These are phyloP conservation scores for Temnopleurus reevesii DNA, from an alignment of 53 echinoderm and acorn worm species.

Conservation along the genomic window DNA sequence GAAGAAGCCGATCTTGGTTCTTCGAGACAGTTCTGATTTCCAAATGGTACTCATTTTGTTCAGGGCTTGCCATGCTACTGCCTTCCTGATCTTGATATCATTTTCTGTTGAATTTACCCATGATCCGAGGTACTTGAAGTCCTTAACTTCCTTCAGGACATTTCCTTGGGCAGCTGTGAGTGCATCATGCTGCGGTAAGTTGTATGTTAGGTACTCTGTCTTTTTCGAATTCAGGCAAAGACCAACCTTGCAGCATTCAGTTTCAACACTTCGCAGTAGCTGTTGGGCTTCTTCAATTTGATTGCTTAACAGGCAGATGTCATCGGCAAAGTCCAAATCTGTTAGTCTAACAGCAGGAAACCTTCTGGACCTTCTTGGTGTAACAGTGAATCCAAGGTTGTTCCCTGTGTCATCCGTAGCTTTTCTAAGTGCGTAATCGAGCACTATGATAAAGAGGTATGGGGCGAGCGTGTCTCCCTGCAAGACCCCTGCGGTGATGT, in stretches of 20 bases:
- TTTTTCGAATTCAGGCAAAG: not conserved
- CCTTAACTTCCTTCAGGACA: not conserved
- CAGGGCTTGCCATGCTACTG: not conserved
- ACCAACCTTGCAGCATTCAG: not conserved
- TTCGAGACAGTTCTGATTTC: no score
- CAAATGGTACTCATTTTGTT: no score
- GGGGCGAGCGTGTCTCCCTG: not conserved
- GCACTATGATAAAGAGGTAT: not conserved
- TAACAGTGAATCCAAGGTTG: not conserved
- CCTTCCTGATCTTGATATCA: not conserved
- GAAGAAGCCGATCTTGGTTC: not conserved
- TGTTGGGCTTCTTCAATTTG: not conserved
- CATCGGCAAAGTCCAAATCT: conserved; percentile 1
- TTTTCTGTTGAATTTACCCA: not conserved
- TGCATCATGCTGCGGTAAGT: not conserved
- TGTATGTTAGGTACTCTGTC: not conserved
- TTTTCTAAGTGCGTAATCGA: not conserved
- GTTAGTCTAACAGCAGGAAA: not conserved
- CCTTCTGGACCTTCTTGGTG: not conserved
- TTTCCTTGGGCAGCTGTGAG: not conserved
- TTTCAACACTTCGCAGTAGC: not conserved
- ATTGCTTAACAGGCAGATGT: not conserved
- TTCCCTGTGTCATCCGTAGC: not conserved
- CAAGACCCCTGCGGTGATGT: not conserved
- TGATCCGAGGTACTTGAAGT: not conserved